These are phyloP conservation scores for Spinus olivaceus DNA, from an alignment of 2,797 vertebrate species.

Conservation along the genomic window DNA sequence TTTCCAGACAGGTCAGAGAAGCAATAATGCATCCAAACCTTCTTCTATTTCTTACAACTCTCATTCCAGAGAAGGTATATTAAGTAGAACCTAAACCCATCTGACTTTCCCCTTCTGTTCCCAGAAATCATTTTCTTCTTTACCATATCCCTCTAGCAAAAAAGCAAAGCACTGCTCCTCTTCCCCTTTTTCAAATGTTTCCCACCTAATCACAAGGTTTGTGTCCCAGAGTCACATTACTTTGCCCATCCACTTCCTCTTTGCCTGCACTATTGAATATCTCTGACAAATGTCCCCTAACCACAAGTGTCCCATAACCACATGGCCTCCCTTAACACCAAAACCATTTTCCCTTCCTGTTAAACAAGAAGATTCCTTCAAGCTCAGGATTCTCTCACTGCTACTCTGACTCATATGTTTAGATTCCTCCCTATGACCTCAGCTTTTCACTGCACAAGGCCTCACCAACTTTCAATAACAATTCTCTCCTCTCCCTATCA, in stretches of 20 bases:
- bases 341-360: background rate
- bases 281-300: background rate
- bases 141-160: background rate
- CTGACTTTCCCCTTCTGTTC: background rate
- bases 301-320: background rate
- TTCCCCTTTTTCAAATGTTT: background rate
- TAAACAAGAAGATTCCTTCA: background rate
- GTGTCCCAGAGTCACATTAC: background rate
- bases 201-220: background rate
- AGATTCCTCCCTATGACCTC: background rate
- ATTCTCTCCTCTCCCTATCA: background rate
- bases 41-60: background rate
- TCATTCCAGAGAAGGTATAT: background rate
- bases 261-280: background rate
- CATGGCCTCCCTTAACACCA: background rate
- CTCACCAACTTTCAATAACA: background rate
- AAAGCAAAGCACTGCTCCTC: background rate
- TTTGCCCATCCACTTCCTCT: background rate
- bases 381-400: background rate
- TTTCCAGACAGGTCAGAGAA: background rate
- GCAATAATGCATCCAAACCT: background rate
- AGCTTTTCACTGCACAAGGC: background rate
- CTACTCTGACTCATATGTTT: background rate
- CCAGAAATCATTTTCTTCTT: background rate
- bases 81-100: background rate